Evolutionary conservation across 2,113 vertebrate genomes (phyloP).

Genomic region (Eolophus roseicapilla): DNA sequence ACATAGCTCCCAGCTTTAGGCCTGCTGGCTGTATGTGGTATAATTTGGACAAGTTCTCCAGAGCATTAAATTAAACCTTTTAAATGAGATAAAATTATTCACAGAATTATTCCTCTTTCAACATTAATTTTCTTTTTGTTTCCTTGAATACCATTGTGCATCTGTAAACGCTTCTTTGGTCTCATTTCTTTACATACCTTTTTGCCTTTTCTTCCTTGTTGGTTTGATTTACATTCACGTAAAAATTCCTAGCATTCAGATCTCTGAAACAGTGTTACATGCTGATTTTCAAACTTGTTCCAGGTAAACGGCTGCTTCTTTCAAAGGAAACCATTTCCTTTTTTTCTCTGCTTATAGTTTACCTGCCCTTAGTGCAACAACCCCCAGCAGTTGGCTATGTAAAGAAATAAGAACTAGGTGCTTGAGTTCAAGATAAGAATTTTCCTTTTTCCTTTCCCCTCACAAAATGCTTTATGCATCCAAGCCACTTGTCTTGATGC

Average conservation of each 20-base stretch:
- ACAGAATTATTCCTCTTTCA: background rate
- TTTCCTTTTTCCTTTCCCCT: background rate
- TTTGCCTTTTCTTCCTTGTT: background rate
- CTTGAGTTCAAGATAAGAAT: background rate
- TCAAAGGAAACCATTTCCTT: background rate
- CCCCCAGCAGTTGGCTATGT: background rate
- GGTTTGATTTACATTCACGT: background rate
- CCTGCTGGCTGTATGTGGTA: too few relatives aligned
- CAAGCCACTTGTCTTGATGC: background rate
- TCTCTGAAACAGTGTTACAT: background rate
- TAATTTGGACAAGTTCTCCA: background rate
- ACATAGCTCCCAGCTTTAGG: background rate
- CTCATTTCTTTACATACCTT: background rate
- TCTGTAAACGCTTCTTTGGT: background rate
- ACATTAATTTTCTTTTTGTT: background rate
- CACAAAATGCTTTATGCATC: background rate
- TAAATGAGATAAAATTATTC: background rate
- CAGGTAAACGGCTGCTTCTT: background rate
- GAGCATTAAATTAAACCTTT: background rate
- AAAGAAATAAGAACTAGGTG: background rate
- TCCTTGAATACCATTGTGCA: background rate
- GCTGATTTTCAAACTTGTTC: background rate
- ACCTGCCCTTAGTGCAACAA: background rate
- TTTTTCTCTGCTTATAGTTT: background rate
- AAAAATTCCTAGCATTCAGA: background rate